Evolutionary conservation across 2,888 invertebrate species (phyloP), one percentile per base, ranked within the genome.

Genomic region (Leptinotarsa peninsularis): DNA sequence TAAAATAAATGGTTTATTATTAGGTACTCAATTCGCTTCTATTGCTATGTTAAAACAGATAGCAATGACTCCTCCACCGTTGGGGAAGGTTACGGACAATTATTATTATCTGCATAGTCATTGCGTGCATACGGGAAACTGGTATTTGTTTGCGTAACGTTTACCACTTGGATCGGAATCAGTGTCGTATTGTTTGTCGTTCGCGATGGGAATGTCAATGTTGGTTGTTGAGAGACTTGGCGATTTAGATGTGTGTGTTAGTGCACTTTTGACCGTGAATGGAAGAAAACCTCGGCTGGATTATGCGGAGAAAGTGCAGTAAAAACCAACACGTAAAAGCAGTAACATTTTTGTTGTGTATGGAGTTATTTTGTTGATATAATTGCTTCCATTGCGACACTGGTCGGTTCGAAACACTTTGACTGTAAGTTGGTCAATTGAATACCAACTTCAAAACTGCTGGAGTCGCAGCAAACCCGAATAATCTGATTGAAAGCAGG

Each of bases 71-170:
- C 43, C 43, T 43, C 80, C 78, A 76, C 76, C 72, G 78, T 82
- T 82, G 77, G 74, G 82, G 72, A 79, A 82, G 82, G 82, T 82
- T 82, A 81, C 72, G 81, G 80, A 74, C 79, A 79, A 79, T 79
- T 77, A 80, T 77, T 77, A 71, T 76, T 76, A 76, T 56, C 70
- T 76, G 72, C 72, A 79, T 75, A 76, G 76, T 67, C 23, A 23
- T 21, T 52, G 50, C 67, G 52, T 52, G 66, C 63, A 54, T 33
- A 72, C 56, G 70, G 66, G 66, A 76, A 76, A 54, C 27, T 66
- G 66, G 70, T 72, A 73, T 72, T 27, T 67, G 43, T 66, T 69
- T 67, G 54, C 71, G 73, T 58, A 73, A 63, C 63, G 63, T 43
- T 63, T n/a, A 3, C n/a, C 63, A 63, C 58, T 58, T 15, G 17